Conservation (phyloP, 2,113 vertebrate species). For the Onychostruthus taczanowskii region DNA sequence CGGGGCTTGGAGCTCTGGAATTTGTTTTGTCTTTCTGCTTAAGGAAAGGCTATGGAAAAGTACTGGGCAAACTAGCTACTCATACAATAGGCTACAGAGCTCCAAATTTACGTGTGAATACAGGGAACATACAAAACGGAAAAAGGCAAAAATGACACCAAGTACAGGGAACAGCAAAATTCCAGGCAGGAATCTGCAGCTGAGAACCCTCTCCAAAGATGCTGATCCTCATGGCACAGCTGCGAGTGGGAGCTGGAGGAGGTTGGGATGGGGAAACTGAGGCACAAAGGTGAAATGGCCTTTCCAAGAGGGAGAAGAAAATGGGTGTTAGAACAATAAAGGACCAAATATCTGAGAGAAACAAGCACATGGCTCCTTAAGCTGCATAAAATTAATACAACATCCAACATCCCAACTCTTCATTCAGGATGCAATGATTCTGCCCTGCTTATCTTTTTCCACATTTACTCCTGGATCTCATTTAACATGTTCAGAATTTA, state of each 20-base stretch:
- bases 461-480: not conserved
- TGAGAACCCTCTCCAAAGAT: not conserved
- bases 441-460: not conserved
- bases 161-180: not conserved
- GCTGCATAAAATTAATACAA: not conserved
- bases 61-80: not conserved
- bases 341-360: not conserved
- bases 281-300: not conserved
- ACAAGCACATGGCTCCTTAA: not conserved
- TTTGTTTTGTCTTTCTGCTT: not conserved
- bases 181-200: not conserved
- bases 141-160: not conserved
- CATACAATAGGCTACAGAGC: not conserved
- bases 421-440: not conserved
- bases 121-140: not conserved
- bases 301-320: not conserved
- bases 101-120: not conserved
- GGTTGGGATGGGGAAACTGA: not conserved
- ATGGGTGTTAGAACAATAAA: not conserved
- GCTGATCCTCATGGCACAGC: not conserved
- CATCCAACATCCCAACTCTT: not conserved
- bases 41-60: not conserved
- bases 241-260: not conserved
- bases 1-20: not conserved
- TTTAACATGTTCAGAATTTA: not conserved